Evolutionary conservation across 1,140 invertebrate genomes (phyloP).

Genomic region (Intoshia linei): DNA sequence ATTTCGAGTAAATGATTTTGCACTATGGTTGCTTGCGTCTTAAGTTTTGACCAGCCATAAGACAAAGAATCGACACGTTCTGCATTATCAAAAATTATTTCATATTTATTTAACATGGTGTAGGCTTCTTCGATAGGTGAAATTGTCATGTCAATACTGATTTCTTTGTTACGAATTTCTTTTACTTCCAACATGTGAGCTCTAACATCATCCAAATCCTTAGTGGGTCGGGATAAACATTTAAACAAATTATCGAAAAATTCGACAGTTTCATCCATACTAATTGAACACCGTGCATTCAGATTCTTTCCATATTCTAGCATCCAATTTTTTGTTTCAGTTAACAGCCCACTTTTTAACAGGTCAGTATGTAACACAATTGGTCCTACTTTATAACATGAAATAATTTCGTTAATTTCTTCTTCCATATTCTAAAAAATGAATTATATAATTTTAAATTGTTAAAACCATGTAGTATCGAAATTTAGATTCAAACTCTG

Average conservation of each 20-base stretch:
- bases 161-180: conserved; percentile 65
- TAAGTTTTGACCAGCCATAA: conserved; percentile 48
- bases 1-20: conserved; percentile 18
- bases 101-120: conserved; percentile 49
- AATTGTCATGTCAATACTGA: conserved; percentile 64
- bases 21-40: conserved; percentile 24
- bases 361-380: conserved; percentile 30
- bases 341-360: conserved; percentile 45
- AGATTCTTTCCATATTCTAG: conserved; percentile 51
- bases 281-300: conserved; percentile 56
- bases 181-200: conserved; percentile 60
- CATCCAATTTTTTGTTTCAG: conserved; percentile 50
- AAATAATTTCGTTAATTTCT: conserved; percentile 17
- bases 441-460: conserved; percentile 1
- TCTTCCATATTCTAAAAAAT: conserved; percentile 14
- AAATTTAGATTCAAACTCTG: conserved; percentile 45
- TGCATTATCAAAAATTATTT: conserved; percentile 52
- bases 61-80: conserved; percentile 62
- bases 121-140: conserved; percentile 77
- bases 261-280: conserved; percentile 39
- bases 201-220: conserved; percentile 62
- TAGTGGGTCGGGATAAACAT: conserved; percentile 31
- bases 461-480: conserved; percentile 20
- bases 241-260: conserved; percentile 20
- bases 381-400: conserved; percentile 17